These are phyloP conservation scores for Hemiprocne comata DNA, from an alignment of 2,113 vertebrate species.

Conservation along the genomic window DNA sequence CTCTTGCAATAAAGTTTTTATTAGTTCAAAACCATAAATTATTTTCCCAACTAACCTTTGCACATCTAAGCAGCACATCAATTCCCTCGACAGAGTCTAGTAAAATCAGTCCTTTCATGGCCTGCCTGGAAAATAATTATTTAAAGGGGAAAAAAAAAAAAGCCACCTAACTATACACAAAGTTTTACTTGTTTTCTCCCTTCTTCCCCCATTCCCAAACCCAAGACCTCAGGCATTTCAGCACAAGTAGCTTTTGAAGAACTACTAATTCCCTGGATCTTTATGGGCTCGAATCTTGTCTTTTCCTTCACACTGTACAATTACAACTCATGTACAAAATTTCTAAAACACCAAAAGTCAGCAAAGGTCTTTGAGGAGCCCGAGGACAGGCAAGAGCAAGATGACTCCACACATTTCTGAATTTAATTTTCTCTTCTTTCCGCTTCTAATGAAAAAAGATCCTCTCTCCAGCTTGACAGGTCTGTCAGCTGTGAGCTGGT, in stretches of 20 bases:
- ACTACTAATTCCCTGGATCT: not conserved
- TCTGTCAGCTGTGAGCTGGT: not conserved
- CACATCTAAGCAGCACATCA: not conserved
- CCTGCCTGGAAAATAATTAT: not conserved
- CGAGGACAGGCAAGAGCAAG: not conserved
- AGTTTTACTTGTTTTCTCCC: conserved; percentile 7
- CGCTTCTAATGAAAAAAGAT: not conserved
- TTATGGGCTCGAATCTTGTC: not conserved
- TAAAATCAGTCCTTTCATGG: not conserved
- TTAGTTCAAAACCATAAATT: not conserved
- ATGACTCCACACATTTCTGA: not conserved
- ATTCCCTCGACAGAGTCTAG: not conserved
- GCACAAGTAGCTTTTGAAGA: not conserved
- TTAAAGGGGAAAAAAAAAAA: not conserved
- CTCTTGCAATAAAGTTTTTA: not conserved
- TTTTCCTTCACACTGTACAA: not conserved
- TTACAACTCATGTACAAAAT: not conserved
- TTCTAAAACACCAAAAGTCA: not conserved
- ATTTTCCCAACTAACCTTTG: not conserved
- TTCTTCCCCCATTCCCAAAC: not conserved
- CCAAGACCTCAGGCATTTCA: not conserved
- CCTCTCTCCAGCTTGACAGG: not conserved
- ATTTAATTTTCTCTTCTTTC: conserved; percentile 38
- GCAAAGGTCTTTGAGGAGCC: not conserved
- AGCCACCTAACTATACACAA: not conserved